Evolutionary conservation across 2,888 invertebrate genomes (phyloP), one percentile per base, ranked within the genome.

Genomic region (Adineta ricciae): DNA sequence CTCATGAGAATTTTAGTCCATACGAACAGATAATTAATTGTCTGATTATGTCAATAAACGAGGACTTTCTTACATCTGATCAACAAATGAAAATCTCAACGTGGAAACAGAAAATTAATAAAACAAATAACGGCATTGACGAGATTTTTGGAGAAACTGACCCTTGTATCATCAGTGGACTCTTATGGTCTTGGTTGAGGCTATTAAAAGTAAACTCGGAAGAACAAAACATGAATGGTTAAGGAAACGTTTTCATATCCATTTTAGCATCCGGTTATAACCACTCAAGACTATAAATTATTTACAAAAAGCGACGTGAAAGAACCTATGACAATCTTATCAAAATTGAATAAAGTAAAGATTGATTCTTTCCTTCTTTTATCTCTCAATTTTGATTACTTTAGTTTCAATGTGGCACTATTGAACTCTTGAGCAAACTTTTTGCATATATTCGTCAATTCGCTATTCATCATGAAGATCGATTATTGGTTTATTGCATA

Each of bases 161-260:
- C 52, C 84, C 85, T 32, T 54, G 41, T 38, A 32, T 85, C 46
- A 27, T 85, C 21, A 27, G 83, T 38, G 84, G 41, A n/a, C 38
- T 85, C 41, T 73, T 85, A 11, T 85, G 85, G 85, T n/a, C 85
- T 46, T 85, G 85, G 85, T 24, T 85, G 19, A 52, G 73, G 9
- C 38, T 73, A 49, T 85, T 85, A 49, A 84, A 85, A 82, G 85
- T 78, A 83, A 50, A 24, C 24, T 21, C 21, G 16, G 24, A 14
- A 32, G 32, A 32, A 27, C 16, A 16, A 52, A 3, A 21, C 21
- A 4, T 16, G 4, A 21, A 9, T 56, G 11, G 1, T 14, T 38
- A 4, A 16, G 19, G 19, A 21, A 36, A 73, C 21, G 36, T 19
- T 7, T 16, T 36, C 24, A n/a, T 11, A 14, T 41, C n/a, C 11